Base-by-base conservation (phyloP, 2,888 invertebrate genomes). In the Torymus tubicola region DNA sequence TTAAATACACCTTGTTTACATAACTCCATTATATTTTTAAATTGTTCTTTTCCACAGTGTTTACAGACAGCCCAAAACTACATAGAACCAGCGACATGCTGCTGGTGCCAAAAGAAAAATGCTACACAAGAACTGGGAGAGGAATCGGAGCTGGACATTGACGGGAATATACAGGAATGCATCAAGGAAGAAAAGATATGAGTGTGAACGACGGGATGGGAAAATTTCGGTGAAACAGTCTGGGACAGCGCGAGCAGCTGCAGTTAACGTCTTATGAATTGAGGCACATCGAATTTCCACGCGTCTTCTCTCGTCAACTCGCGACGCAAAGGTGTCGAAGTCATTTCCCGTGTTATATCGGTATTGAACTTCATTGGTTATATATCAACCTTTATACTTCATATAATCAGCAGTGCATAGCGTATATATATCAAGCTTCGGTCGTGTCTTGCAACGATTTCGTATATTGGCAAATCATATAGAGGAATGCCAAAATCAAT, bases 241-340 rank as follows among this genome's bases (percentile, higher is more conserved):
- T 89, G 90, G 90, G 87, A 89, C 90, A 91, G 91, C 91, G 91
- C 91, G 91, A 91, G 91, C 91, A 91, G 91, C 91, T 90, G 91
- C 90, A 90, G 91, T 91, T 85, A 89, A 91, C 90, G 90, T 90
- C 89, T 89, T 89, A 88, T 88, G 87, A 89, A 89, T 86, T 83
- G 84, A 84, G 79, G 83, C 81, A 71, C 70, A 82, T 78, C 63
- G 68, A 67, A 71, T 75, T 50, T 77, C 75, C 78, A 76, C 78
- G 68, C 24, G 75, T 78, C 67, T 81, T 75, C 60, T 57, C 50
- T 76, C 1, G 14, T 3, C 14, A 75, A 21, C 42, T 13, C 75
- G 60, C 24, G 72, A 24, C 53, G 61, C 57, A 52, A 71, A 50
- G 61, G 18, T 18, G 13, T 57, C 18, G 18, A 67, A 53, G 53